Evolutionary conservation across 2,113 vertebrate species (phyloP), one percentile per base, ranked within the genome.

Genomic region (Lophura nycthemera): DNA sequence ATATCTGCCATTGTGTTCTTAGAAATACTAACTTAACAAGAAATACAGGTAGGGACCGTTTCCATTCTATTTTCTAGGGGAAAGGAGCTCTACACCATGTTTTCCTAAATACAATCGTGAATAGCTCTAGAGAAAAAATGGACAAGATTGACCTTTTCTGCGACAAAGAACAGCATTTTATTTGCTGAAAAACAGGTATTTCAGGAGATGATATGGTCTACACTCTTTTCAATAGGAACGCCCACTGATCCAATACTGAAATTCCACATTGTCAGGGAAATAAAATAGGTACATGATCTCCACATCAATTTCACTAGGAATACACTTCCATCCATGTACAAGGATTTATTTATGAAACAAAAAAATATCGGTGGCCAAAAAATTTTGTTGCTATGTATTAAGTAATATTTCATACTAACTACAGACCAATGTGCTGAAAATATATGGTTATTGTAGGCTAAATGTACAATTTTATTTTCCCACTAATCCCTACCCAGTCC

Each of bases 261-360:
- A 93, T 79, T 67, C 27, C 50, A 72, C 18, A 67, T 81, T 20
- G 63, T 36, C 73, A 70, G 25, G 27, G 67, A 89, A 86, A 84
- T 45, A 78, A 92, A 52, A 75, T 57, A 21, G 45, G 5, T 40
- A 30, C 72, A 43, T 40, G 38, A 82, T 9, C 8, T 69, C n/a
- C 59, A 86, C 32, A 45, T 88, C 25, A 88, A 12, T 63, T 94
- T 89, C 43, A 63, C 22, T 59, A 73, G 79, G 79, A 90, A 72
- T 29, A n/a, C 21, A 13, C 65, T 91, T 78, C 12, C 30, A 21
- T 9, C 18, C 30, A 29, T 3, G 13, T 82, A 73, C 40, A 87
- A 79, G 16, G 19, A 10, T 65, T 86, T 88, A 72, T 89, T 92
- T 92, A 43, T 65, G 57, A 95, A 89, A 82, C 16, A 87, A 73